Evolutionary conservation across 2,113 vertebrate species (phyloP), one percentile per base, ranked within the genome.

Genomic region (Trichomycterus rosablanca): DNA sequence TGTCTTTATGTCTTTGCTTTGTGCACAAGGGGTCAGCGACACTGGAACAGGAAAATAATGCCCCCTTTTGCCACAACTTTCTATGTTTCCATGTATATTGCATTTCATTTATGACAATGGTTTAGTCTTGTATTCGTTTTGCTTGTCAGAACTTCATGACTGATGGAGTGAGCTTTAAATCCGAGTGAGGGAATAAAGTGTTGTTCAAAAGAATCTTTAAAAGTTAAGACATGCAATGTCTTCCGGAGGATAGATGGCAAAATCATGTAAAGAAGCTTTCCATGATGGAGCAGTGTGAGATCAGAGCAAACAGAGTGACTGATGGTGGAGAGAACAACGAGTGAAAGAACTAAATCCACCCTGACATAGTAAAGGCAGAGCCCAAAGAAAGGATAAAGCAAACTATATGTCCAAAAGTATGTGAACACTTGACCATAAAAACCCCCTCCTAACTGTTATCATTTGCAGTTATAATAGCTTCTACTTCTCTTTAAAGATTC

Each of bases 171-270:
- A 10, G 22, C 16, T 63, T 69, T 20, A 15, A 16, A 34, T 46
- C 74, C 77, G 23, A 35, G 78, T 78, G 76, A 78, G 37, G 76
- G 80, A 83, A 86, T 84, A 74, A 81, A 78, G 78, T 83, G 78
- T 74, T 76, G 73, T 66, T 63, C 30, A 53, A 40, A 45, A 54
- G 64, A 44, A 40, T 52, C 52, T 20, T 54, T 19, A 8, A 19
- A 37, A 56, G 16, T 55, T 49, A 30, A 30, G 26, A 32, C 43
- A 16, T 45, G 57, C 28, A 23, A 68, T 53, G 46, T 56, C 61
- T 54, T 49, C 28, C 26, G 64, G 63, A 80, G 72, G 78, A 80
- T 80, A 82, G 76, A 78, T 66, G 76, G 76, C 79, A 76, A 83
- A 80, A 26, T 81, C 75, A 80, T 78, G 76, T 70, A 80, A 74